These are phyloP conservation scores for Bicyclus anynana DNA, from an alignment of 1,140 invertebrate genomes.

Conservation along the genomic window DNA sequence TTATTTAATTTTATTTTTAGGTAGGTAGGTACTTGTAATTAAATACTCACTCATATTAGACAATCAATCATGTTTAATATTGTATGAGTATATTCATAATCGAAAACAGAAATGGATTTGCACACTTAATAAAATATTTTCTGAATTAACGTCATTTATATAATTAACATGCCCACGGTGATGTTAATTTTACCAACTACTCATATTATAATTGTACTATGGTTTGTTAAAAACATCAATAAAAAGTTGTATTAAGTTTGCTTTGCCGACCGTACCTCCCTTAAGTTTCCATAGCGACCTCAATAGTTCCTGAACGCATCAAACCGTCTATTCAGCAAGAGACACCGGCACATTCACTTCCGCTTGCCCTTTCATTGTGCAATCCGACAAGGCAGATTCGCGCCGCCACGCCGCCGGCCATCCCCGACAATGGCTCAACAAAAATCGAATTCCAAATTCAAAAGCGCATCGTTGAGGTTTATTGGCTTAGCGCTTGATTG, in stretches of 20 bases:
- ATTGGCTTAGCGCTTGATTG: constrained; percentile 77
- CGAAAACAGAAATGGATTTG: too few relatives aligned
- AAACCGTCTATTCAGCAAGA: constrained; percentile 51
- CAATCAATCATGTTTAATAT: too few relatives aligned
- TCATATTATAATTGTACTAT: too few relatives aligned
- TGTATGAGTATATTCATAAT: too few relatives aligned
- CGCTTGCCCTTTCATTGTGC: constrained; percentile 65
- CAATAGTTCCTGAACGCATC: constrained; percentile 67
- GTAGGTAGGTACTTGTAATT: too few relatives aligned
- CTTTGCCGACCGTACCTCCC: constrained; percentile 37
- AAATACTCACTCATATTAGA: too few relatives aligned
- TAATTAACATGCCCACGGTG: too few relatives aligned
- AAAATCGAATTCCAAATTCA: constrained; percentile 71
- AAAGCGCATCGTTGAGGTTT: constrained; percentile 77
- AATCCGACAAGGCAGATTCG: constrained; percentile 62
- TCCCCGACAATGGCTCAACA: constrained; percentile 58
- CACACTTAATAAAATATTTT: too few relatives aligned
- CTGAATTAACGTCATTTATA: too few relatives aligned
- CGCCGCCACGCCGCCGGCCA: constrained; percentile 67
- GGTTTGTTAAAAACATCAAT: too few relatives aligned
- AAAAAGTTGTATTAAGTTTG: neutral
- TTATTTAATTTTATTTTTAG: too few relatives aligned
- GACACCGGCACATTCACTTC: constrained; percentile 63
- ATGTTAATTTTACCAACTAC: too few relatives aligned
- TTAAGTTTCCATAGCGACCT: constrained; percentile 42